Percentiles rank a stretch among this genome's conserved stretches.
phyloP scores from a whole-genome alignment of 2,888 invertebrate genomes.

The Pseudoips prasinana region DNA sequence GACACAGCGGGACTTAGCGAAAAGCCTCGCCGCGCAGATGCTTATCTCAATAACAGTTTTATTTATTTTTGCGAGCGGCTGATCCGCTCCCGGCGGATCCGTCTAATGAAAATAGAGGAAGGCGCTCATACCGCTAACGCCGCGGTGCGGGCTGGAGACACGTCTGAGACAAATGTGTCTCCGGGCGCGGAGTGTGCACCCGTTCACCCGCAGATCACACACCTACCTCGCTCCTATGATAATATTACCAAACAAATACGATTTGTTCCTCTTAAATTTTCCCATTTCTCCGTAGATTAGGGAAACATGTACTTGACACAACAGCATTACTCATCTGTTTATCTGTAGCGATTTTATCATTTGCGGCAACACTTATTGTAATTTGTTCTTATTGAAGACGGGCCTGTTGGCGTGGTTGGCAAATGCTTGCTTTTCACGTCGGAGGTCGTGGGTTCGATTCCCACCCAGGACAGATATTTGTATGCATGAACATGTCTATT shows the following conservation, averaged over 20 bases:
- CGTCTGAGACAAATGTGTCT: constrained; percentile 36
- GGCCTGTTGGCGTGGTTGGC: no score
- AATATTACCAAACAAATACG: constrained; percentile 10
- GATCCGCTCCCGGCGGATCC: constrained; percentile 72
- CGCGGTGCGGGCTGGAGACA: constrained; percentile 24
- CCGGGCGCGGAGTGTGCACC: constrained; percentile 13
- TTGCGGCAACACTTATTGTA: no score
- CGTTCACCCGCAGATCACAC: constrained; percentile 1
- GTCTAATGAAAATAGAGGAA: constrained; percentile 75
- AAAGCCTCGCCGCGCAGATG: constrained; percentile 78
- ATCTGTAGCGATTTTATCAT: no score
- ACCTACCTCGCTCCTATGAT: constrained; percentile 5
- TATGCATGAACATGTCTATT: no score
- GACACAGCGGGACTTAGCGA: constrained; percentile 78
- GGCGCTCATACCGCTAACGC: constrained; percentile 43
- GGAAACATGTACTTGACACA: no score
- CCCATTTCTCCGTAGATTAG: constrained; percentile 3
- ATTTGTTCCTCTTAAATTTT: constrained; percentile 1
- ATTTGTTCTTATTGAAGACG: no score
- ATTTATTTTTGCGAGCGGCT: constrained; percentile 79
- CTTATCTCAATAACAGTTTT: constrained; percentile 82
- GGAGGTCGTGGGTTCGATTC: no score
- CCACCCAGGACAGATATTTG: no score
- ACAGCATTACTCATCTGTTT: no score
- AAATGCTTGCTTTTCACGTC: no score